Evolutionary conservation across 2,888 invertebrate species (phyloP), one percentile per base, ranked within the genome.

Genomic region (Hirtodrosophila duncani): DNA sequence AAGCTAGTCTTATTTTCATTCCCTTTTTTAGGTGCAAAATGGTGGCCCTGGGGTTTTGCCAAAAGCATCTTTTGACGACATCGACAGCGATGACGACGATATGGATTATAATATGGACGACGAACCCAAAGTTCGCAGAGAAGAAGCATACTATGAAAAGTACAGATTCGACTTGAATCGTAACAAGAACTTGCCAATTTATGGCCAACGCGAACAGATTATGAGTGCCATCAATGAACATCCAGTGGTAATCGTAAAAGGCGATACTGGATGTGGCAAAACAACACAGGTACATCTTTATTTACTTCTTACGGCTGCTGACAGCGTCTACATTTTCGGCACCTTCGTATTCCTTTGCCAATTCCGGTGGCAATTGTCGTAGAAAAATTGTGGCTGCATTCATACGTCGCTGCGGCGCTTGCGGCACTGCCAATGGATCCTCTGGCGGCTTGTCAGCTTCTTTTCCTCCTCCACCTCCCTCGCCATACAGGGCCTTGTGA

Each of bases 181-280:
- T 7, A 67, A 83, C 37, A 69, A 55, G 39, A 75, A 60, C 8
- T 48, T 87, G 34, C 86, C 87, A 2, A 87, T 87, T 23, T 77
- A 81, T 52, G 75, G 77, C 1, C 65, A 70, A 5, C 79, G 72
- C 2, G 65, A 70, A 1, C 53, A 94, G 90, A 94, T 98, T 43
- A 64, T 96, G 2, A 85, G 89, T 2, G 88, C 90, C 36, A 90
- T 98, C 8, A 63, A 62, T 6, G 52, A 80, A 0, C 77, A 83
- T 65, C 90, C 91, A 41, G 94, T 97, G 0, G 90, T 94, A 0
- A 90, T 99, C 7, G 91, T 99, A 30, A 93, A 96, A 86, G 98
- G 98, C 1, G 92, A 93, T 0, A 98, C 99, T 0, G 99, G 99
- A 1, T 97, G 97, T 84, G 99, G 99, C 10, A 96, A 96, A 86